Conservation (phyloP, 1,140 invertebrate genomes). For the Leguminivora glycinivorella region DNA sequence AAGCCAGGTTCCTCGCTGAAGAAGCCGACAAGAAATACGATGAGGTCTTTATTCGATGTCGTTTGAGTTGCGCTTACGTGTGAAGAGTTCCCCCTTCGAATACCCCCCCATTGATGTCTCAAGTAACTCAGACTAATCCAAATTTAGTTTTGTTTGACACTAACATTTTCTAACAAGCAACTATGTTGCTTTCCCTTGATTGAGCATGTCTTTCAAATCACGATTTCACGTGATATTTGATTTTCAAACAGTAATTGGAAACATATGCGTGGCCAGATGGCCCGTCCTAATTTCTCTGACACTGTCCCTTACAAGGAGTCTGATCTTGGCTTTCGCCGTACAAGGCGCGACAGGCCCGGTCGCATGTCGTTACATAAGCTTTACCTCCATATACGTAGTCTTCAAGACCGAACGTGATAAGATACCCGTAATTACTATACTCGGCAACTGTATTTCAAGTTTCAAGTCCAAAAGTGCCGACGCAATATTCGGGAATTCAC, state of each 20-base stretch:
- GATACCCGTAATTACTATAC: slow-evolving; percentile 7
- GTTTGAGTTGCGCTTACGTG: slow-evolving; percentile 60
- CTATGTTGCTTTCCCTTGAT: slow-evolving; percentile 4
- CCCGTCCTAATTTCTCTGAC: slow-evolving; percentile 68
- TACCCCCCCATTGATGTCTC: slow-evolving; percentile 4
- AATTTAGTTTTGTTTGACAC: slow-evolving; percentile 17
- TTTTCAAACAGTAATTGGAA: slow-evolving; percentile 9
- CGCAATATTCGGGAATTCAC: not conserved
- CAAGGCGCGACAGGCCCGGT: slow-evolving; percentile 62
- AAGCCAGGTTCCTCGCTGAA: slow-evolving; percentile 99
- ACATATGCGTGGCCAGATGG: slow-evolving; percentile 47
- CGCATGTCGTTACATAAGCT: slow-evolving; percentile 71
- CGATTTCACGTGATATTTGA: not conserved
- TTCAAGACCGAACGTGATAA: slow-evolving; percentile 42
- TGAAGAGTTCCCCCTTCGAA: not conserved
- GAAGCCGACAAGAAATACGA: slow-evolving; percentile 99
- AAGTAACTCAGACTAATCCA: slow-evolving; percentile 12
- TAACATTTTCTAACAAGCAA: slow-evolving; percentile 21
- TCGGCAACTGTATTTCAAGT: not conserved
- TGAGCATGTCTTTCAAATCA: not conserved
- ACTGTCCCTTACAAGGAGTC: slow-evolving; percentile 64
- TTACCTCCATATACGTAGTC: slow-evolving; percentile 64
- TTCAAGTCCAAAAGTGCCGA: not conserved
- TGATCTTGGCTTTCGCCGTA: slow-evolving; percentile 67
- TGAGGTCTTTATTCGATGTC: slow-evolving; percentile 87